These are phyloP conservation scores for Carcharodon carcharias DNA, from an alignment of 2,797 vertebrate genomes.

Conservation along the genomic window DNA sequence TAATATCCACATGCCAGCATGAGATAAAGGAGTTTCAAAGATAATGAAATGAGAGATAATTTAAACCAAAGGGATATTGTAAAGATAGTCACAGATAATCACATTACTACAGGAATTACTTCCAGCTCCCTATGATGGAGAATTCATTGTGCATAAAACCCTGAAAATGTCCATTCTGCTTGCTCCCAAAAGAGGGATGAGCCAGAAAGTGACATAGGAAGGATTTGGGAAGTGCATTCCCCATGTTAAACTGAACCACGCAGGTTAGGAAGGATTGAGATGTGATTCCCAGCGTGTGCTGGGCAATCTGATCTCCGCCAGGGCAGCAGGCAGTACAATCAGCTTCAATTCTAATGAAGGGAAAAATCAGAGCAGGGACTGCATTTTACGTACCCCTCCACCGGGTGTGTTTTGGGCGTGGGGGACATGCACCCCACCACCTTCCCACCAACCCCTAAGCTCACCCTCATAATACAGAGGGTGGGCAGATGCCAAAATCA, in stretches of 20 bases:
- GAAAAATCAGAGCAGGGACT: too few relatives aligned
- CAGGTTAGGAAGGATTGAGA: not conserved
- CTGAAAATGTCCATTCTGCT: not conserved
- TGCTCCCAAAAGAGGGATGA: not conserved
- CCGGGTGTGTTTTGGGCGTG: too few relatives aligned
- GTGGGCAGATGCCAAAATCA: too few relatives aligned
- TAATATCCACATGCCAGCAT: not conserved
- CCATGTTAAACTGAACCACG: not conserved
- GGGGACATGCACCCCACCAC: too few relatives aligned
- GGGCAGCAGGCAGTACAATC: too few relatives aligned
- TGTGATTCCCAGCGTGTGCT: too few relatives aligned
- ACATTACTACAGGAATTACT: not conserved
- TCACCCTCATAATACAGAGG: too few relatives aligned
- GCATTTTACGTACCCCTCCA: too few relatives aligned
- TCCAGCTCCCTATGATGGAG: not conserved
- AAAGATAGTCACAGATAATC: not conserved
- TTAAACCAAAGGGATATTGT: not conserved
- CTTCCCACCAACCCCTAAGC: too few relatives aligned
- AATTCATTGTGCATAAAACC: not conserved
- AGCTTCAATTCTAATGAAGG: too few relatives aligned
- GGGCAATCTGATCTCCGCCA: too few relatives aligned
- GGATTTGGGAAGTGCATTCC: not conserved
- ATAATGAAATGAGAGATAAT: not conserved
- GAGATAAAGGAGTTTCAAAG: not conserved
- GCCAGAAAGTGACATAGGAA: not conserved